These are phyloP conservation scores for Menura novaehollandiae DNA, from an alignment of 2,113 vertebrate genomes.

Conservation along the genomic window DNA sequence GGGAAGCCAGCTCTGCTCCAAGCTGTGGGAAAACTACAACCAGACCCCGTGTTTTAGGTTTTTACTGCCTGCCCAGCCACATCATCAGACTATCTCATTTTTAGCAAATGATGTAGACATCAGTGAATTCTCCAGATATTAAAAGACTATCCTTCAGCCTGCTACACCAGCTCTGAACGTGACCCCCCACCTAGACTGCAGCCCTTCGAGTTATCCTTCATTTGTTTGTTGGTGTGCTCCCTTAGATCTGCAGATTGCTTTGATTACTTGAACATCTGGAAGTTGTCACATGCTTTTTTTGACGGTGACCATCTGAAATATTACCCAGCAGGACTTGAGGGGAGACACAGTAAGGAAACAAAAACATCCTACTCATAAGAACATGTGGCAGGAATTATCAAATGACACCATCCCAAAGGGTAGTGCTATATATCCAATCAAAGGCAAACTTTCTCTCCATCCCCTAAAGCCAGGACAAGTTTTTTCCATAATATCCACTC, in stretches of 20 bases:
- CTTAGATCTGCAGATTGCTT: constrained; percentile 67
- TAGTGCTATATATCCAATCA: constrained; percentile 39
- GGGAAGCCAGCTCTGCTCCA: not conserved
- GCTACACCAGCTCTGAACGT: not conserved
- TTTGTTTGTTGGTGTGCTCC: constrained; percentile 63
- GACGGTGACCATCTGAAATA: constrained; percentile 69
- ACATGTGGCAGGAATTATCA: constrained; percentile 73
- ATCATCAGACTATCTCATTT: not conserved
- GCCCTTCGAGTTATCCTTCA: constrained; percentile 57
- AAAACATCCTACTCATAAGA: constrained; percentile 70
- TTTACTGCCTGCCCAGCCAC: not conserved
- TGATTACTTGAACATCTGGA: constrained; percentile 76
- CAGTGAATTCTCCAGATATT: constrained; percentile 8
- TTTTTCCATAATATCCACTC: not conserved
- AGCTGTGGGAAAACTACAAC: not conserved
- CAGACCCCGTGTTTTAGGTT: not conserved
- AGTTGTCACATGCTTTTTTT: constrained; percentile 65
- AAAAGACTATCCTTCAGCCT: not conserved
- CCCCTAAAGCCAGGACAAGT: not conserved
- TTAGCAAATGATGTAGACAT: not conserved
- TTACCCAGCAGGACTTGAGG: constrained; percentile 67
- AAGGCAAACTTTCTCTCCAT: not conserved
- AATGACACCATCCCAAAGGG: constrained; percentile 52
- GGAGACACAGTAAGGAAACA: constrained; percentile 66
- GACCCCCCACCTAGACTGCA: constrained; percentile 55